Evolutionary conservation across 2,888 invertebrate species (phyloP).

Genomic region (Andrena praecox): DNA sequence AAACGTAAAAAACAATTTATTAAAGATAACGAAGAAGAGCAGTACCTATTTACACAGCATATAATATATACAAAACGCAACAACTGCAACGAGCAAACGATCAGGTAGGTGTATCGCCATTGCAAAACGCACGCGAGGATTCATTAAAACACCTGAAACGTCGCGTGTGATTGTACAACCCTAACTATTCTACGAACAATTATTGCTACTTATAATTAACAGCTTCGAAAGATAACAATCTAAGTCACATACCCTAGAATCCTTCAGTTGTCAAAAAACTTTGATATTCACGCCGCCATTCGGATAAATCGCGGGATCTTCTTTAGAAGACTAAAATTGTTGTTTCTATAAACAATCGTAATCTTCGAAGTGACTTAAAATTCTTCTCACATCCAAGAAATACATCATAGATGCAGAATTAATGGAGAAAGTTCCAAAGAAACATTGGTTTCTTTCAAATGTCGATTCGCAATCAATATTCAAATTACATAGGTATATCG

Average conservation of each 20-base stretch:
- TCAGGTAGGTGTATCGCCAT: slow-evolving; percentile 44
- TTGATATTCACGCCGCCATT: background rate
- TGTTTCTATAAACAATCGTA: too few relatives aligned
- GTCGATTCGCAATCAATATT: background rate
- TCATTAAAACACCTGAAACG: slow-evolving; percentile 23
- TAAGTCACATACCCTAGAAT: too few relatives aligned
- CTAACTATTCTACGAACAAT: background rate
- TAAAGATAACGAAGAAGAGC: slow-evolving; percentile 56
- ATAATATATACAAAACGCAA: slow-evolving; percentile 64
- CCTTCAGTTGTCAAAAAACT: background rate
- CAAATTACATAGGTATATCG: background rate
- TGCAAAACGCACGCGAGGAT: slow-evolving; percentile 29
- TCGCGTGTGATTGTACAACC: background rate
- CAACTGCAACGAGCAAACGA: slow-evolving; percentile 45
- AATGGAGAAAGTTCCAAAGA: too few relatives aligned
- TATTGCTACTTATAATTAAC: background rate
- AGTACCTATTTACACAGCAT: slow-evolving; percentile 65
- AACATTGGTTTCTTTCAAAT: too few relatives aligned
- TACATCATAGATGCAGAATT: too few relatives aligned
- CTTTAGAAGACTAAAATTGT: background rate
- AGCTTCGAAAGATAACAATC: background rate
- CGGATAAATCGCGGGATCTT: background rate
- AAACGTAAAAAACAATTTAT: slow-evolving; percentile 65
- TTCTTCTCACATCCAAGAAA: too few relatives aligned
- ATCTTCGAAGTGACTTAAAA: too few relatives aligned